These are phyloP conservation scores for Campylomormyrus numenius DNA, from an alignment of 2,113 vertebrate genomes.

Conservation along the genomic window DNA sequence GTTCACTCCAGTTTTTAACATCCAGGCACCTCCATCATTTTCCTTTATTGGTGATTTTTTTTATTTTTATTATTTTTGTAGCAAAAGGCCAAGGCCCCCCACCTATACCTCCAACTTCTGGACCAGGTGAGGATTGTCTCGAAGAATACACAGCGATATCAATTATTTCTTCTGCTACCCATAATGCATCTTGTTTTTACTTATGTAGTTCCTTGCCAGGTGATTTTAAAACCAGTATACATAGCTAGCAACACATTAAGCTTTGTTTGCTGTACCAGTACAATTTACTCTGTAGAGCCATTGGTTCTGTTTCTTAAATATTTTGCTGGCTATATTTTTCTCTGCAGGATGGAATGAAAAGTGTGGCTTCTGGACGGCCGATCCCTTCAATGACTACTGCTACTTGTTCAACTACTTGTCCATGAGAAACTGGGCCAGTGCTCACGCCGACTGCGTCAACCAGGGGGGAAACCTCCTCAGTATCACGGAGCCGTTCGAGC, in stretches of 20 bases:
- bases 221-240: background rate
- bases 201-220: background rate
- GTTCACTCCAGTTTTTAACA: background rate
- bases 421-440: slow-evolving; percentile 56
- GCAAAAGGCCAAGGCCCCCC: slow-evolving; percentile 60
- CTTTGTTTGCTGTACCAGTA: background rate
- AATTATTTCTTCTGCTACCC: background rate
- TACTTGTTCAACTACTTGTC: slow-evolving; percentile 61
- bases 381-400: slow-evolving; percentile 64
- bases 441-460: slow-evolving; percentile 60
- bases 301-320: background rate
- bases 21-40: background rate
- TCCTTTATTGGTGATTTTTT: background rate
- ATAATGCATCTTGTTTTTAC: background rate
- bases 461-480: slow-evolving; percentile 63
- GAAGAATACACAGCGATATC: background rate
- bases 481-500: slow-evolving; percentile 59
- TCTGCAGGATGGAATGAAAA: slow-evolving; percentile 61
- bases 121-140: slow-evolving; percentile 50
- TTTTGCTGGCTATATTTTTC: background rate
- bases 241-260: background rate
- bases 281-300: background rate
- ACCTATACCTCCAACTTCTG: slow-evolving; percentile 56
- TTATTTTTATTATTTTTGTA: slow-evolving; percentile 15
- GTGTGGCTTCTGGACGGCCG: slow-evolving; percentile 58